Percentiles rank a stretch among this genome's conserved stretches.
Evolutionary conservation across 2,888 invertebrate genomes (phyloP).

Genomic region (Cheilosia urbana): DNA sequence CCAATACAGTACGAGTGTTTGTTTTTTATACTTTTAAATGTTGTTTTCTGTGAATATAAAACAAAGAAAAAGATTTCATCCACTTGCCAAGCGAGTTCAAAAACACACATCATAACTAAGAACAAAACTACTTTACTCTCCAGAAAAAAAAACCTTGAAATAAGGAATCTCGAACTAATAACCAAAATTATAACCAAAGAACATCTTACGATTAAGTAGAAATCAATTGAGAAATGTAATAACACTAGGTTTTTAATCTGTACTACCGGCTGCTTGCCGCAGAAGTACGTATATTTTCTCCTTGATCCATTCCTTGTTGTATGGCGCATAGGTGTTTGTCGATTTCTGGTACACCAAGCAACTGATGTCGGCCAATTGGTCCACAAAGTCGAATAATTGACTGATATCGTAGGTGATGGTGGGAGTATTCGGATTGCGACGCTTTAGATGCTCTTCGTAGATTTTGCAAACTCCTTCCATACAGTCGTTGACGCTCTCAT

Average conservation of each 20-base stretch:
- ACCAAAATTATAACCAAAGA: constrained; percentile 18
- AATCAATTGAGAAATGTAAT: constrained; percentile 43
- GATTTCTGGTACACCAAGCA: constrained; percentile 98
- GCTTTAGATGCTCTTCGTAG: constrained; percentile 98
- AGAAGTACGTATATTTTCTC: constrained; percentile 98
- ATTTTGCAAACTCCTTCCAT: constrained; percentile 99
- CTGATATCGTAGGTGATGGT: constrained; percentile 99
- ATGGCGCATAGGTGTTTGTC: constrained; percentile 97
- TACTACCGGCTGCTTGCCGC: constrained; percentile 92
- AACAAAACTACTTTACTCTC: constrained; percentile 34
- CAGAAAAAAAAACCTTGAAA: background rate
- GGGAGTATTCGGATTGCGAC: constrained; percentile 96
- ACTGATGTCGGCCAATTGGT: constrained; percentile 96
- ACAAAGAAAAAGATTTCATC: constrained; percentile 11
- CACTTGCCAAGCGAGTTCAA: background rate
- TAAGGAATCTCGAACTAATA: constrained; percentile 14
- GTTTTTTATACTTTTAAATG: constrained; percentile 16
- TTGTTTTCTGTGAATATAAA: constrained; percentile 45
- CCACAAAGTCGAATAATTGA: constrained; percentile 98
- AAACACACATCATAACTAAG: constrained; percentile 11
- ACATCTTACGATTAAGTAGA: constrained; percentile 34
- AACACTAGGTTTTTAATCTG: constrained; percentile 50
- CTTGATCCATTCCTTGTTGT: constrained; percentile 99
- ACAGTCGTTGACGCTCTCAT: constrained; percentile 98
- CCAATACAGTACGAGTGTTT: background rate